Conservation (phyloP, 2,888 invertebrate genomes). For the Lathronympha strigana region DNA sequence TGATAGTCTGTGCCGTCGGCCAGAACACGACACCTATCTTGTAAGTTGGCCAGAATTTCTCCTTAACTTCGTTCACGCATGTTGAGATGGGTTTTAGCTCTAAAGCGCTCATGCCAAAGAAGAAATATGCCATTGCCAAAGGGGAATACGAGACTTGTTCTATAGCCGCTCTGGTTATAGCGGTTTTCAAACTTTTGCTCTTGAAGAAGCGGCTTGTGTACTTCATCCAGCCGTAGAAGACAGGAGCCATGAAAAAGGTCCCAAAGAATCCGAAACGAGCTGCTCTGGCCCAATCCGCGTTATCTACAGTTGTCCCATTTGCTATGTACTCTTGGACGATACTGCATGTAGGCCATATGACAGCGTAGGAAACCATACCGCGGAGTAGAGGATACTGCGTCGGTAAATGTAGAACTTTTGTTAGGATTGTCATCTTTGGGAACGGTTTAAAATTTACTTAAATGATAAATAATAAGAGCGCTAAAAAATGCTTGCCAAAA, state of each 20-base stretch:
- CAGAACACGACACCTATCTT: conserved; percentile 87
- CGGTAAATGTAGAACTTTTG: conserved; percentile 73
- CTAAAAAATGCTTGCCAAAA: conserved; percentile 13
- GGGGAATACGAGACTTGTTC: conserved; percentile 91
- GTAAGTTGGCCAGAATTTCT: conserved; percentile 90
- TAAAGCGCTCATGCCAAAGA: conserved; percentile 89
- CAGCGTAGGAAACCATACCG: conserved; percentile 89
- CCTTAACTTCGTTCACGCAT: conserved; percentile 87
- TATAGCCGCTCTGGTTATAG: conserved; percentile 73
- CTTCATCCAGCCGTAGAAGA: conserved; percentile 90
- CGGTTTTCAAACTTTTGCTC: conserved; percentile 56
- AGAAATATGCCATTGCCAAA: conserved; percentile 89
- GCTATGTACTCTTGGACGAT: conserved; percentile 85
- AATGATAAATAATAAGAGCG: conserved; percentile 13
- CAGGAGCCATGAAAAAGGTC: conserved; percentile 90
- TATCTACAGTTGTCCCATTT: conserved; percentile 55
- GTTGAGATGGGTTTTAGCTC: conserved; percentile 86
- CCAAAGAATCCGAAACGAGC: conserved; percentile 89
- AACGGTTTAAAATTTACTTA: conserved; percentile 14
- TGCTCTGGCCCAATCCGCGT: conserved; percentile 85
- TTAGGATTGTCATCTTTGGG: conserved; percentile 64
- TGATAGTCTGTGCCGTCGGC: conserved; percentile 89
- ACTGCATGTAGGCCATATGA: conserved; percentile 89
- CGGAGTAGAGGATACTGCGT: conserved; percentile 72
- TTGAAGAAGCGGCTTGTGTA: conserved; percentile 65